Evolutionary conservation across 2,888 invertebrate genomes (phyloP).

Genomic region (Acleris sparsana): DNA sequence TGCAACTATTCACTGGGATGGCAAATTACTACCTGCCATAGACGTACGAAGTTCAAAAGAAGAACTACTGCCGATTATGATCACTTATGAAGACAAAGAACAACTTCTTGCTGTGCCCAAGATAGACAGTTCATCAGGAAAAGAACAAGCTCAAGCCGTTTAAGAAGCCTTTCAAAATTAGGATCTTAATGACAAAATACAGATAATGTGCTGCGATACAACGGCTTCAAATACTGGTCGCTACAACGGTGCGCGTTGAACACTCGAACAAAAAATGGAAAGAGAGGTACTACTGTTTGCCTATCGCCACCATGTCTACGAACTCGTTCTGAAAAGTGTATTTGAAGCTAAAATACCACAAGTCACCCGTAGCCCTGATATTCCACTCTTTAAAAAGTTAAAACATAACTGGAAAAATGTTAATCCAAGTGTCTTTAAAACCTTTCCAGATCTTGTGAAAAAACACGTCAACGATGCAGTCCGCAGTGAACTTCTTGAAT

Average conservation of each 20-base stretch:
- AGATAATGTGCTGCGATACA: constrained; percentile 32
- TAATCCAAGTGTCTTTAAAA: not conserved
- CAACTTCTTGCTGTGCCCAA: not conserved
- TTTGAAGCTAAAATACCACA: constrained; percentile 32
- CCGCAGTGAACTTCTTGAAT: not conserved
- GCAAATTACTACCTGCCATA: not conserved
- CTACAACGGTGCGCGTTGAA: constrained; percentile 35
- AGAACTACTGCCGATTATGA: not conserved
- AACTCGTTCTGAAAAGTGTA: constrained; percentile 35
- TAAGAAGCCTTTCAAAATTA: too few species aligned
- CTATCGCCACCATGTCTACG: constrained; percentile 38
- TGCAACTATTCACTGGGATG: constrained; percentile 1
- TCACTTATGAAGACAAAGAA: not conserved
- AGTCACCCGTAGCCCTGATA: constrained; percentile 22
- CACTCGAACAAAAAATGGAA: constrained; percentile 3
- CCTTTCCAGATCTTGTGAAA: not conserved
- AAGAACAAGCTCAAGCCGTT: constrained; percentile 9
- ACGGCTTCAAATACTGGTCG: constrained; percentile 37
- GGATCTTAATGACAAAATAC: too few species aligned
- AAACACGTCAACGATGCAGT: not conserved
- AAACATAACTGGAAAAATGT: too few species aligned
- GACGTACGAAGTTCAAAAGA: too few species aligned
- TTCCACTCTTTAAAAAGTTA: constrained; percentile 19
- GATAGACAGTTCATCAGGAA: not conserved
- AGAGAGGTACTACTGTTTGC: constrained; percentile 36